Conservation (phyloP, 2,888 invertebrate species). For the Cepaea hortensis region DNA sequence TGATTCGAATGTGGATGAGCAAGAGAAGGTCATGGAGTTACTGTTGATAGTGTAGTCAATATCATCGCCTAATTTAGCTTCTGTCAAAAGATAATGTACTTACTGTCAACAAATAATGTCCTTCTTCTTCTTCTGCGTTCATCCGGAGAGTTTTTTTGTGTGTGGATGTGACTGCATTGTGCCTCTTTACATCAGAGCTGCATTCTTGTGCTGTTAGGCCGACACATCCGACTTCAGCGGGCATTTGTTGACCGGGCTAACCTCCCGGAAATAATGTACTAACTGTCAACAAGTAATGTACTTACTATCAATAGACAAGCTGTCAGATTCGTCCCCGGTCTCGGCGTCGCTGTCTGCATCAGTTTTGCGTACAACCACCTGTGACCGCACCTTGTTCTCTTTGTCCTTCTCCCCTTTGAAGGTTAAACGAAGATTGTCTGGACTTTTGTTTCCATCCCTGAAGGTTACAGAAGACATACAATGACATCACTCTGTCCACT, state of each 20-base stretch:
- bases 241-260: too few species aligned
- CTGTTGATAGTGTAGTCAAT: too few species aligned
- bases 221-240: too few species aligned
- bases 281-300: not conserved
- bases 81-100: not conserved
- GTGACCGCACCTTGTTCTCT: constrained; percentile 59
- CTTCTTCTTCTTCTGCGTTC: too few species aligned
- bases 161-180: too few species aligned
- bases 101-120: not conserved
- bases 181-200: too few species aligned
- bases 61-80: not conserved
- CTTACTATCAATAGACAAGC: constrained; percentile 54
- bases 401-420: constrained; percentile 59
- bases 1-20: too few species aligned
- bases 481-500: too few species aligned
- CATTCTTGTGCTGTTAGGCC: too few species aligned
- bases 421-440: constrained; percentile 62
- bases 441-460: constrained; percentile 59
- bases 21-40: too few species aligned
- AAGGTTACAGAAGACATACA: constrained; percentile 4
- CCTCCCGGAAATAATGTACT: not conserved
- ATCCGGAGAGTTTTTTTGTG: too few species aligned
- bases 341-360: constrained; percentile 57
- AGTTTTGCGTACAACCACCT: constrained; percentile 59
- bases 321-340: constrained; percentile 54